phyloP scores from a whole-genome alignment of 1,140 invertebrate species.

The Psilanteris sp. region DNA sequence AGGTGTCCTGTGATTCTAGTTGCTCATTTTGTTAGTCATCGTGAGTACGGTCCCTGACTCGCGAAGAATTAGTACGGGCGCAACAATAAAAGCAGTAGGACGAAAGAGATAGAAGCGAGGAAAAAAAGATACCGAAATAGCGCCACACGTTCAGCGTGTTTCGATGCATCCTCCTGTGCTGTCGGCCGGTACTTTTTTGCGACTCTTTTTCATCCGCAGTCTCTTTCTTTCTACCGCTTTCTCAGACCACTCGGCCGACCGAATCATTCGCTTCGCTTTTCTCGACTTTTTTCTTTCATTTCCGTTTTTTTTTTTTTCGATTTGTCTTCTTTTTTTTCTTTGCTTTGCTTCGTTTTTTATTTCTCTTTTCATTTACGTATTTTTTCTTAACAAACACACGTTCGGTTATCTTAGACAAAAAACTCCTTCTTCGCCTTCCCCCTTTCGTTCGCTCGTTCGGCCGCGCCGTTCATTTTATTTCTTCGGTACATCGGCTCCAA shows the following conservation, averaged over 20 bases:
- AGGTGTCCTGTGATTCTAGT: constrained; percentile 39
- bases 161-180: constrained; percentile 75
- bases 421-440: constrained; percentile 1
- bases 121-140: constrained; percentile 69
- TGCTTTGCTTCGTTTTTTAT: neutral
- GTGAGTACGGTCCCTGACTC: constrained; percentile 64
- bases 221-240: constrained; percentile 53
- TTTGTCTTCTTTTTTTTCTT: constrained; percentile 2
- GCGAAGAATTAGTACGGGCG: constrained; percentile 77
- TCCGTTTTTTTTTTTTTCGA: constrained; percentile 22
- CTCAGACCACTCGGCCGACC: constrained; percentile 8
- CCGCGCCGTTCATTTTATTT: too few species aligned
- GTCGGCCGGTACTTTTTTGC: constrained; percentile 71
- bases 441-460: too few species aligned
- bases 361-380: constrained; percentile 5
- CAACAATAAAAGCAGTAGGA: constrained; percentile 76
- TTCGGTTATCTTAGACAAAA: constrained; percentile 49
- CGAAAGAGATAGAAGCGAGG: constrained; percentile 56
- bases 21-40: constrained; percentile 57
- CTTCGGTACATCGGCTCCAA: too few species aligned
- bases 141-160: constrained; percentile 72
- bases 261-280: constrained; percentile 42
- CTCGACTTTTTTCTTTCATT: constrained; percentile 2
- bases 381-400: constrained; percentile 37
- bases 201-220: constrained; percentile 41